Percentiles rank a stretch among this genome's conserved stretches.
phyloP scores from a whole-genome alignment of 2,888 invertebrate genomes.

The Microchrysa polita region DNA sequence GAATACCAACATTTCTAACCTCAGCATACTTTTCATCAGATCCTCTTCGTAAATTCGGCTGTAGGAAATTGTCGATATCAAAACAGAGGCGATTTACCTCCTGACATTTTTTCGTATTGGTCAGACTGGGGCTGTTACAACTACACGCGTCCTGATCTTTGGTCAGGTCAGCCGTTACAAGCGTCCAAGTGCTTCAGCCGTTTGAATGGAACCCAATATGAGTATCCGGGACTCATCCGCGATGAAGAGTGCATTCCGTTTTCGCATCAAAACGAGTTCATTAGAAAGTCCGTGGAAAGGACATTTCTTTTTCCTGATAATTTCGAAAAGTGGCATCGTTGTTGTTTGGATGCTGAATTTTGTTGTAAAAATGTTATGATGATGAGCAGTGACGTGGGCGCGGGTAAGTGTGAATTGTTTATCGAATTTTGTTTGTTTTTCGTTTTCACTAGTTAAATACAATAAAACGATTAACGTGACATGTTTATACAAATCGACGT shows the following conservation, averaged over 20 bases:
- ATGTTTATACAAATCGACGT: background rate
- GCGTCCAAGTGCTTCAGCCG: conserved; percentile 36
- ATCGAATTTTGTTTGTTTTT: conserved; percentile 17
- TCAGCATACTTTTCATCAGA: background rate
- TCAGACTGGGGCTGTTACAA: conserved; percentile 53
- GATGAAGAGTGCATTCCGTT: conserved; percentile 49
- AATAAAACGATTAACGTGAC: conserved; percentile 16
- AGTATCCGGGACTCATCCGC: conserved; percentile 49
- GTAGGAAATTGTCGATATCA: conserved; percentile 50
- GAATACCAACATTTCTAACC: background rate
- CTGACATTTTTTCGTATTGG: conserved; percentile 50
- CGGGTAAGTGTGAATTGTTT: background rate
- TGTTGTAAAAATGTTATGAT: conserved; percentile 51
- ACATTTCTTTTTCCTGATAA: conserved; percentile 50
- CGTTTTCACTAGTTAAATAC: conserved; percentile 39
- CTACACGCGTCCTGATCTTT: conserved; percentile 52
- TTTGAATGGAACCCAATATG: conserved; percentile 9
- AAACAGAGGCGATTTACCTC: conserved; percentile 43
- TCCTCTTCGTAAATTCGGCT: background rate
- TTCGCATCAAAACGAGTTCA: conserved; percentile 45
- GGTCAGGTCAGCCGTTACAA: conserved; percentile 46
- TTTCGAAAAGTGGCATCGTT: conserved; percentile 51
- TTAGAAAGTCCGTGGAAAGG: conserved; percentile 44
- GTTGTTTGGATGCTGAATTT: conserved; percentile 51
- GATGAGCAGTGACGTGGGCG: conserved; percentile 33